Conservation (phyloP, 2,797 vertebrate genomes). For the Cirrhinus mrigala region DNA sequence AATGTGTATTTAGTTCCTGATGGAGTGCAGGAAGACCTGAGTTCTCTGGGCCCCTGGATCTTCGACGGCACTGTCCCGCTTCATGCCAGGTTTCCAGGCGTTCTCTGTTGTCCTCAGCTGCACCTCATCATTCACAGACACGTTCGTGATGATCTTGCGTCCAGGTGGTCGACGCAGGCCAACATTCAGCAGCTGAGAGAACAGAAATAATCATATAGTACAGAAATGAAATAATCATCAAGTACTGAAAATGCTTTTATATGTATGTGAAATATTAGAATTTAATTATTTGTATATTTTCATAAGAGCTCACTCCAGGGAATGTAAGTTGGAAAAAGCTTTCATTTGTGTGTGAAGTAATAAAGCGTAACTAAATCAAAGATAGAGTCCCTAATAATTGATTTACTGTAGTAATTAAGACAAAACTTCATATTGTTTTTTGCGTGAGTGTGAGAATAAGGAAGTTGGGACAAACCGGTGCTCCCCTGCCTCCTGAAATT, state of each 20-base stretch:
- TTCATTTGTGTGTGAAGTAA: not conserved
- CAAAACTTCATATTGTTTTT: not conserved
- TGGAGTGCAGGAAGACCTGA: slow-evolving; percentile 73
- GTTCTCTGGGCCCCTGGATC: slow-evolving; percentile 76
- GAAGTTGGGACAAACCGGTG: slow-evolving; percentile 76
- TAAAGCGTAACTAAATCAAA: not conserved
- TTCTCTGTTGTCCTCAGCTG: slow-evolving; percentile 88
- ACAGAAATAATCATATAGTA: slow-evolving; percentile 1
- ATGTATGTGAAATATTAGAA: not conserved
- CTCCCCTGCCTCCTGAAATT: slow-evolving; percentile 78
- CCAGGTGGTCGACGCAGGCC: slow-evolving; percentile 72
- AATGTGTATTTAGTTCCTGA: not conserved
- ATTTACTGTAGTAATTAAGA: not conserved
- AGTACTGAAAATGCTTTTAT: not conserved
- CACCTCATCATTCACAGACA: slow-evolving; percentile 85
- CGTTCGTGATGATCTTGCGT: slow-evolving; percentile 86
- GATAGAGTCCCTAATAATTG: not conserved
- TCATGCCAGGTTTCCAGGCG: slow-evolving; percentile 87
- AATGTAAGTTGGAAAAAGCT: not conserved
- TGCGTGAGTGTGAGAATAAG: not conserved
- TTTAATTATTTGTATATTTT: not conserved
- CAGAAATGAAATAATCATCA: not conserved
- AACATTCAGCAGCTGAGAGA: slow-evolving; percentile 62
- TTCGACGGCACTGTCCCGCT: slow-evolving; percentile 78
- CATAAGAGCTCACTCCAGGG: not conserved